These are phyloP conservation scores for Sarcophaga caerulescens DNA, from an alignment of 2,888 invertebrate genomes.

Conservation along the genomic window DNA sequence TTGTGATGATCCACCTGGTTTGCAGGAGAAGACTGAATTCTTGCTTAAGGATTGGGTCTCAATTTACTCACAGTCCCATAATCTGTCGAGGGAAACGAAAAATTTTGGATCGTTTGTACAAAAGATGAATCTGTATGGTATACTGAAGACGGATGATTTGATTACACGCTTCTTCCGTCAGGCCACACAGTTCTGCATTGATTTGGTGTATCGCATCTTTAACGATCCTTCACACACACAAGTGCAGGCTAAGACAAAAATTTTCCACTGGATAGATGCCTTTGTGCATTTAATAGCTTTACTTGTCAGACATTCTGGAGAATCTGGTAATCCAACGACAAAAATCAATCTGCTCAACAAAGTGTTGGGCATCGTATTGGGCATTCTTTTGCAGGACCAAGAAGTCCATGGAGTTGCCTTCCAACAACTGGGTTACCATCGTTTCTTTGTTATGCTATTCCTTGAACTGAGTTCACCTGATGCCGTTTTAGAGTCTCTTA, in stretches of 20 bases:
- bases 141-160: slow-evolving; percentile 97
- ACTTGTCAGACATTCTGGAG: slow-evolving; percentile 96
- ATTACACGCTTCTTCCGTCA: slow-evolving; percentile 98
- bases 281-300: slow-evolving; percentile 96
- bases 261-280: slow-evolving; percentile 97
- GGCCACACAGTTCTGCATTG: slow-evolving; percentile 97
- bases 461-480: slow-evolving; percentile 97
- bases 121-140: slow-evolving; percentile 97
- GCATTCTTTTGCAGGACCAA: slow-evolving; percentile 97
- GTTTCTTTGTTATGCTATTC: slow-evolving; percentile 97
- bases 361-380: slow-evolving; percentile 95
- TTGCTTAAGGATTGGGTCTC: slow-evolving; percentile 97
- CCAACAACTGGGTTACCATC: slow-evolving; percentile 98
- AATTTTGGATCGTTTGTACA: slow-evolving; percentile 97
- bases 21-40: slow-evolving; percentile 97
- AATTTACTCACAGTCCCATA: slow-evolving; percentile 89
- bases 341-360: slow-evolving; percentile 98
- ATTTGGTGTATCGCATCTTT: slow-evolving; percentile 93
- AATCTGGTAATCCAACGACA: slow-evolving; percentile 91
- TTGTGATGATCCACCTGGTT: slow-evolving; percentile 95
- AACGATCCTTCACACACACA: slow-evolving; percentile 87
- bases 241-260: slow-evolving; percentile 90
- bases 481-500: slow-evolving; percentile 95
- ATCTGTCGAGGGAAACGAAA: slow-evolving; percentile 89
- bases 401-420: slow-evolving; percentile 92